Evolutionary conservation across 2,888 invertebrate genomes (phyloP).

Genomic region (Mylabris sibirica): DNA sequence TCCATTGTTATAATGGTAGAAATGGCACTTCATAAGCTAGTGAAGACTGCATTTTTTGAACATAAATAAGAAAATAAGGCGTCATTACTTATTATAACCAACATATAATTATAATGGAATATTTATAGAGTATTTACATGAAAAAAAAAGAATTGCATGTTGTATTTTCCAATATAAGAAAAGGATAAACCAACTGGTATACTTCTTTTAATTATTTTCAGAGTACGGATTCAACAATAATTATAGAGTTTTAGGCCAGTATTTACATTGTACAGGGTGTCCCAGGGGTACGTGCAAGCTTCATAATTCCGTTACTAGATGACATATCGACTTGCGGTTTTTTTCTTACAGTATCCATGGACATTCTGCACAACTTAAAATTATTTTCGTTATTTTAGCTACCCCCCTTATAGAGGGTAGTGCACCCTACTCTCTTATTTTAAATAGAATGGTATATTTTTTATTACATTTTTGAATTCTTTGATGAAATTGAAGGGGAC

Average conservation of each 20-base stretch:
- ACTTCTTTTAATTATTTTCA: neutral
- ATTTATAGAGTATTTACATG: constrained; percentile 3
- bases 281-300: too few species aligned
- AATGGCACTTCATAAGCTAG: neutral
- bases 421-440: too few species aligned
- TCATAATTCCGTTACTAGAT: too few species aligned
- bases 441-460: too few species aligned
- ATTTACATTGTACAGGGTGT: constrained; percentile 9
- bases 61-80: neutral
- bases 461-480: too few species aligned
- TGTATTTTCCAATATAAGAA: neutral
- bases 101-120: constrained; percentile 10
- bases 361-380: too few species aligned
- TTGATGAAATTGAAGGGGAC: too few species aligned
- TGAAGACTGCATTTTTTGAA: neutral
- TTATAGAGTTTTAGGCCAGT: neutral
- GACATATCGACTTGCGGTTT: too few species aligned
- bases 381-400: too few species aligned
- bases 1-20: neutral
- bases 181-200: neutral
- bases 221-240: neutral
- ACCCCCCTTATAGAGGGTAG: too few species aligned
- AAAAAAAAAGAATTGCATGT: neutral
- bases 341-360: too few species aligned
- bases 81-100: neutral